phyloP scores from a whole-genome alignment of 2,888 invertebrate genomes.

The Drosophila formosana region DNA sequence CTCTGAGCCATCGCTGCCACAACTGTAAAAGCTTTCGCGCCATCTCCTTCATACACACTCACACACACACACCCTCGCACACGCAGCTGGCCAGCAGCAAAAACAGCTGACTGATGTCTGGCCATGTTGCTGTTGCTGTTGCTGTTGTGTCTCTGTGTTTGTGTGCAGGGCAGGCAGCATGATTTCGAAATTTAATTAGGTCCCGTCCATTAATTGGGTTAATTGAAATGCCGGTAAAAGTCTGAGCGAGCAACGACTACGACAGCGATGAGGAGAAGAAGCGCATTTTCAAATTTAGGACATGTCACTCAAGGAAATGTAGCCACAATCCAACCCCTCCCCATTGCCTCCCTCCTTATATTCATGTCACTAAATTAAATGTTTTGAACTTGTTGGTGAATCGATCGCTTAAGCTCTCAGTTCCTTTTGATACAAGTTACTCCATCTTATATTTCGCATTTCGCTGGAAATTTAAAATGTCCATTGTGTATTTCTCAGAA shows the following conservation, averaged over 20 bases:
- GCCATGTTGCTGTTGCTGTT: slow-evolving; percentile 22
- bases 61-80: slow-evolving; percentile 20
- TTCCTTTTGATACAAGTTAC: not conserved
- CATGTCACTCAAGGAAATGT: slow-evolving; percentile 69
- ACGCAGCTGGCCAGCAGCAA: slow-evolving; percentile 65
- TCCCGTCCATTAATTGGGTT: slow-evolving; percentile 84
- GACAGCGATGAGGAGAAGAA: slow-evolving; percentile 4
- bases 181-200: slow-evolving; percentile 83
- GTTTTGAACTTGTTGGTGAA: slow-evolving; percentile 18
- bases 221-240: slow-evolving; percentile 83
- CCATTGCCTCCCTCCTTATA: too few species aligned
- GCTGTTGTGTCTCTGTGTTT: slow-evolving; percentile 30
- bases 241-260: slow-evolving; percentile 46
- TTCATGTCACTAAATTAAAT: slow-evolving; percentile 19
- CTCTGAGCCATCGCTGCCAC: slow-evolving; percentile 15
- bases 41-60: slow-evolving; percentile 61
- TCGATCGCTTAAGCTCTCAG: not conserved
- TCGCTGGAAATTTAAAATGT: not conserved
- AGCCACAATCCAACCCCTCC: not conserved
- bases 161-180: slow-evolving; percentile 58
- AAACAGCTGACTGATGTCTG: slow-evolving; percentile 74
- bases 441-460: not conserved
- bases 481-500: too few species aligned
- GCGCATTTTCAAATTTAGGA: slow-evolving; percentile 73
- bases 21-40: slow-evolving; percentile 61